Evolutionary conservation across 2,888 invertebrate genomes (phyloP).

Genomic region (Opisthograptis luteolata): DNA sequence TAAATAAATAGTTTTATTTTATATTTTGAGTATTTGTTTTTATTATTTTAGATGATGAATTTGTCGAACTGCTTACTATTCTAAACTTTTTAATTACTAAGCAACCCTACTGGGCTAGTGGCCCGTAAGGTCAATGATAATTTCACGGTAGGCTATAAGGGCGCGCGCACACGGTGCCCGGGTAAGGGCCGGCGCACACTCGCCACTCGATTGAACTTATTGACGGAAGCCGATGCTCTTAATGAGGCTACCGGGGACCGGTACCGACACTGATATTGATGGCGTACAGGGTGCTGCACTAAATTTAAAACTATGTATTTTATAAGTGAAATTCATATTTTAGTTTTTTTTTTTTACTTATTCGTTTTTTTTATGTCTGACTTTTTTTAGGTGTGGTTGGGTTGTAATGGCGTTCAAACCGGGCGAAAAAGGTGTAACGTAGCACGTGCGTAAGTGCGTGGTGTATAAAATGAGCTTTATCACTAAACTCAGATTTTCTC

Average conservation of each 20-base stretch:
- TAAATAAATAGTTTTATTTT: too few species aligned
- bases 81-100: not conserved
- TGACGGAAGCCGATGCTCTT: constrained; percentile 74
- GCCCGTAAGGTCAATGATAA: constrained; percentile 51
- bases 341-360: too few species aligned
- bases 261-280: constrained; percentile 53
- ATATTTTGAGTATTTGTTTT: not conserved
- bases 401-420: too few species aligned
- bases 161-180: constrained; percentile 41
- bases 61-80: too few species aligned
- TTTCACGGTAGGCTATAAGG: constrained; percentile 54
- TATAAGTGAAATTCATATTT: too few species aligned
- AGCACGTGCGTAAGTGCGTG: too few species aligned
- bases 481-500: too few species aligned
- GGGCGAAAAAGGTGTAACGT: too few species aligned
- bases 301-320: not conserved
- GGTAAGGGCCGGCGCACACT: constrained; percentile 38
- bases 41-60: too few species aligned
- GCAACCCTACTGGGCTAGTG: constrained; percentile 34
- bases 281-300: constrained; percentile 13
- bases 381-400: too few species aligned
- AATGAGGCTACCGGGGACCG: constrained; percentile 64
- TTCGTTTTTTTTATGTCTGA: too few species aligned
- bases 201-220: constrained; percentile 44
- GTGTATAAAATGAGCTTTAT: too few species aligned